Evolutionary conservation across 2,113 vertebrate genomes (phyloP), one percentile per base, ranked within the genome.

Genomic region (Cardinalis cardinalis): DNA sequence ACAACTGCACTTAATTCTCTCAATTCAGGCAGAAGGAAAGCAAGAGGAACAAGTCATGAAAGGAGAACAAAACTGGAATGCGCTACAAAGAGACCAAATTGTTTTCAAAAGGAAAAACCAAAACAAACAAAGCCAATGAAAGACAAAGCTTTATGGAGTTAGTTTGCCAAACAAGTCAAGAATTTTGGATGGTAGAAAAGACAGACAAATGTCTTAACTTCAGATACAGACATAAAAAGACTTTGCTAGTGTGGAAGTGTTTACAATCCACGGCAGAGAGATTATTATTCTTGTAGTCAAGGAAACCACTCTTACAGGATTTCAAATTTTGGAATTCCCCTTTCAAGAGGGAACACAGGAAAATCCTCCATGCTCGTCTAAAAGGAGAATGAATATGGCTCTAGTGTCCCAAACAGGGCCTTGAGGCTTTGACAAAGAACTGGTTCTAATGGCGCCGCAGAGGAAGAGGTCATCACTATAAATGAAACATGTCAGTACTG

Each of bases 1-100:
- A 72, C 78, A 87, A 84, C 63, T 93, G 78, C n/a, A 91, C 43
- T 92, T 82, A 72, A 91, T 93, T 93, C 41, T 63, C n/a, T 82
- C 68, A 41, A 70, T 11, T 66, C 71, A 77, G 65, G 73, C 66
- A 73, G 74, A 88, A 82, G 63, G 70, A 90, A 86, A 87, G 74
- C 66, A 89, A 75, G 40, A n/a, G 40, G 70, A 84, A 70, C n/a
- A 63, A 92, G 46, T 79, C 46, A 93, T 44, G 61, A 88, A 89
- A 92, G 70, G 34, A 82, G 56, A 91, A 78, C 51, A 91, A 63
- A 86, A 92, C 31, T 81, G 40, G 83, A 88, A 44, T 24, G 44
- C 56, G 43, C 60, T 80, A 72, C 72, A 84, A 69, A 84, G 60
- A 72, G 49, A 91, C 41, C 49, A 82, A 88, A 73, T 34, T 78